phyloP scores from a whole-genome alignment of 2,888 invertebrate genomes.

The Orthonychiurus folsomi region DNA sequence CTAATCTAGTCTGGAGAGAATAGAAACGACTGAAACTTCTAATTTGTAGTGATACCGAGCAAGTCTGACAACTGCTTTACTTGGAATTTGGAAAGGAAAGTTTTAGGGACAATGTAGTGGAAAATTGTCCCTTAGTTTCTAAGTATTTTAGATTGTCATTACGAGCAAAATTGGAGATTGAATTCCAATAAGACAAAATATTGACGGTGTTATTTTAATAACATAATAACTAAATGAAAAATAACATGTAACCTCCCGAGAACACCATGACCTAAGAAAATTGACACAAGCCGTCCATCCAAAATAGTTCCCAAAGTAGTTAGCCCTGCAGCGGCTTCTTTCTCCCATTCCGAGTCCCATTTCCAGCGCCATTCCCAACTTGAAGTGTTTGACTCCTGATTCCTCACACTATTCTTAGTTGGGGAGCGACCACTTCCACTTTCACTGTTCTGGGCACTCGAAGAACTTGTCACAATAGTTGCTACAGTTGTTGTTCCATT shows the following conservation, averaged over 20 bases:
- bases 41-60: too few species aligned
- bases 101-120: too few species aligned
- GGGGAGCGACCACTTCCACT: background rate
- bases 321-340: conserved; percentile 8
- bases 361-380: background rate
- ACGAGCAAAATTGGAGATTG: too few species aligned
- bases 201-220: too few species aligned
- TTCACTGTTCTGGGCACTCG: background rate
- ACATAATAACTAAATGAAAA: too few species aligned
- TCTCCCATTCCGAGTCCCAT: conserved; percentile 11
- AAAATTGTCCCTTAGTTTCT: too few species aligned
- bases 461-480: background rate
- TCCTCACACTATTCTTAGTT: background rate
- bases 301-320: background rate
- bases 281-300: conserved; percentile 6
- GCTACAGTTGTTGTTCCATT: background rate
- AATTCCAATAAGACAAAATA: too few species aligned
- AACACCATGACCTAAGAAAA: conserved; percentile 8
- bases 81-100: too few species aligned
- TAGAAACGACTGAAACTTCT: too few species aligned
- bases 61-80: too few species aligned
- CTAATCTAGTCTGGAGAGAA: too few species aligned
- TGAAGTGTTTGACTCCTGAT: background rate
- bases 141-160: too few species aligned
- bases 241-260: conserved; percentile 10